Conservation (phyloP, 2,888 invertebrate species). For the Electrophaes corylata region DNA sequence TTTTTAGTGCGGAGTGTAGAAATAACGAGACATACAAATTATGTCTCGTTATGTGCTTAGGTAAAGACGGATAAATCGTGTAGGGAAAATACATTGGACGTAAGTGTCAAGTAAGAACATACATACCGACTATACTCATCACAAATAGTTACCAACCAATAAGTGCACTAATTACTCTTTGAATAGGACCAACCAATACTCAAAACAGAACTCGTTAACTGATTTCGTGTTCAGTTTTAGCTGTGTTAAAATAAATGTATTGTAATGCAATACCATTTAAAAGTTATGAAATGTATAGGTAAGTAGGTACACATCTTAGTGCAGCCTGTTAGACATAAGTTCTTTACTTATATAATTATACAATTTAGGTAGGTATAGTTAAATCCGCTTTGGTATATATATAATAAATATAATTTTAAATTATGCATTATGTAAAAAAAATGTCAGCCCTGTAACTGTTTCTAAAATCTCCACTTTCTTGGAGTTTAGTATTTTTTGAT, state of each 20-base stretch:
- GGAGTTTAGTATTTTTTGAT: background rate
- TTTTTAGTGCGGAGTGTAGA: constrained; percentile 9
- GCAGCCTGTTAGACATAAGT: too few relatives aligned
- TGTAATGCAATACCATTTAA: too few relatives aligned
- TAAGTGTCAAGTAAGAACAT: background rate
- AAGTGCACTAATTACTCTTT: background rate
- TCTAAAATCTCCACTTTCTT: constrained; percentile 2
- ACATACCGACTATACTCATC: too few relatives aligned
- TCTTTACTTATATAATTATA: background rate
- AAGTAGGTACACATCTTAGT: too few relatives aligned
- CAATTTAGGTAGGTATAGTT: background rate
- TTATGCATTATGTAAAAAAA: background rate
- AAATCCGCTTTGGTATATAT: background rate
- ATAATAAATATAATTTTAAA: background rate
- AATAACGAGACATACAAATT: constrained; percentile 2
- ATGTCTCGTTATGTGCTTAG: constrained; percentile 17
- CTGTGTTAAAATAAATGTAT: too few relatives aligned
- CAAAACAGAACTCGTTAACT: too few relatives aligned
- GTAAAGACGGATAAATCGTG: constrained; percentile 11
- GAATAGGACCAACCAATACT: background rate
- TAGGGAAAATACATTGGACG: constrained; percentile 14
- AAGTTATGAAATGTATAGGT: too few relatives aligned
- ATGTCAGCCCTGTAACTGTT: constrained; percentile 9
- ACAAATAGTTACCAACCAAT: too few relatives aligned
- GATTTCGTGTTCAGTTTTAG: too few relatives aligned